Evolutionary conservation across 2,888 invertebrate genomes (phyloP).

Genomic region (Ametastegia equiseti): DNA sequence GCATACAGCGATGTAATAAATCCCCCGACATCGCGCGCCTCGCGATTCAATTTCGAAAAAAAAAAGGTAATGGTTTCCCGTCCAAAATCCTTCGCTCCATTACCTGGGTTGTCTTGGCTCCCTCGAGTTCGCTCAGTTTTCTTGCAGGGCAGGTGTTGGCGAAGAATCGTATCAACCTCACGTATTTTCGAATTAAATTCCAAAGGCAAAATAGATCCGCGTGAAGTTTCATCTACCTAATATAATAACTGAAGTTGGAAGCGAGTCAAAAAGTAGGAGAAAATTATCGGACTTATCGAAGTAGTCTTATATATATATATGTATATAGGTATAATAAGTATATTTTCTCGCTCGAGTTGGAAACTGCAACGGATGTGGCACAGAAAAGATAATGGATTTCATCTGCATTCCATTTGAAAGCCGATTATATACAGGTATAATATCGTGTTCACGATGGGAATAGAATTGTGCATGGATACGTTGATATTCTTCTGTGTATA

Average conservation of each 20-base stretch:
- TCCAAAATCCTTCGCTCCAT: slow-evolving; percentile 14
- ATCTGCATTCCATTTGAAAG: slow-evolving; percentile 3
- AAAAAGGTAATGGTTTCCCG: slow-evolving; percentile 29
- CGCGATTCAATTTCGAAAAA: slow-evolving; percentile 36
- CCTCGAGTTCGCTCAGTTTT: neutral
- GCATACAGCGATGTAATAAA: slow-evolving; percentile 1
- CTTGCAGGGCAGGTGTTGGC: neutral
- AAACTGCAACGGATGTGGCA: neutral
- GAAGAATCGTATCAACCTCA: neutral
- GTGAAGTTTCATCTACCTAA: neutral
- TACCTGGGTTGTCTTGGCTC: slow-evolving; percentile 16
- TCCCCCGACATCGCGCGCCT: slow-evolving; percentile 24
- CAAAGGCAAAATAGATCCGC: too few species aligned
- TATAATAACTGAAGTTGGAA: neutral
- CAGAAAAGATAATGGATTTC: slow-evolving; percentile 25
- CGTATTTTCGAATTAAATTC: neutral
- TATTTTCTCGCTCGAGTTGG: neutral
- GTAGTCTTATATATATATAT: too few species aligned
- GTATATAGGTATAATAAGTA: too few species aligned
- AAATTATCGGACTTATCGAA: neutral
- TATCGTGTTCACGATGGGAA: neutral
- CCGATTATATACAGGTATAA: slow-evolving; percentile 5
- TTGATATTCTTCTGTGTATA: neutral
- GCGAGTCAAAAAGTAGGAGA: neutral
- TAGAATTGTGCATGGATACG: neutral